Evolutionary conservation across 53 echinoderm and acorn worm genomes (phyloP).

Genomic region (Holothuria leucospilota): DNA sequence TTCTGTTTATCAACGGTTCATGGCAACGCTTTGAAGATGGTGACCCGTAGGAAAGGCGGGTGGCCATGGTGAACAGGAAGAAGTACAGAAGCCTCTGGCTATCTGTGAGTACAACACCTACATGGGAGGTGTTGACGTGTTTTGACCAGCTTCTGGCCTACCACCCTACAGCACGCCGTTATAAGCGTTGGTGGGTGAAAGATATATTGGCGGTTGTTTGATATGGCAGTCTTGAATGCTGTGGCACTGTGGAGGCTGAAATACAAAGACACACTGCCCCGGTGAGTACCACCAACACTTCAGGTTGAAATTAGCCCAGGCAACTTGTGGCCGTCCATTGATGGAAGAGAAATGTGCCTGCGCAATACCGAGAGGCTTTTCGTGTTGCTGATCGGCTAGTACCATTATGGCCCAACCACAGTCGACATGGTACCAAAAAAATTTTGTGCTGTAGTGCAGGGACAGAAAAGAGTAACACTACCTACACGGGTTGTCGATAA

Average conservation of each 20-base stretch:
- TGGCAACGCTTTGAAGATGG: constrained; percentile 6
- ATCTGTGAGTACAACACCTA: constrained; percentile 33
- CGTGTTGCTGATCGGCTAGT: no score
- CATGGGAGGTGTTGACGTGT: neutral
- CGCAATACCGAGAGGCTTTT: no score
- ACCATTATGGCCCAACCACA: no score
- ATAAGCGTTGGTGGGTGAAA: constrained; percentile 31
- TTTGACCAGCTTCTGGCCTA: constrained; percentile 19
- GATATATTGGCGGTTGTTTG: constrained; percentile 2
- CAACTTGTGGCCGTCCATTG: no score
- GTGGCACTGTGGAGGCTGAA: constrained; percentile 31
- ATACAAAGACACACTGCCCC: neutral
- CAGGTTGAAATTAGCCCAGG: no score
- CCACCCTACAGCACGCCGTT: neutral
- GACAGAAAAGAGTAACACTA: no score
- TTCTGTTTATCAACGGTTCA: constrained; percentile 37
- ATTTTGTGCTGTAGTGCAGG: no score
- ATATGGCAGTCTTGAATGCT: constrained; percentile 24
- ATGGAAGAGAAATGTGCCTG: no score
- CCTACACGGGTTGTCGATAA: no score
- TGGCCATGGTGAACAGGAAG: neutral
- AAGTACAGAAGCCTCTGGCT: neutral
- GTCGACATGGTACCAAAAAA: no score
- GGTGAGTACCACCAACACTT: no score
- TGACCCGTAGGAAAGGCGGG: constrained; percentile 3